Evolutionary conservation across 1,140 invertebrate species (phyloP), one percentile per base, ranked within the genome.

Genomic region (Panagrolaimus sp.): DNA sequence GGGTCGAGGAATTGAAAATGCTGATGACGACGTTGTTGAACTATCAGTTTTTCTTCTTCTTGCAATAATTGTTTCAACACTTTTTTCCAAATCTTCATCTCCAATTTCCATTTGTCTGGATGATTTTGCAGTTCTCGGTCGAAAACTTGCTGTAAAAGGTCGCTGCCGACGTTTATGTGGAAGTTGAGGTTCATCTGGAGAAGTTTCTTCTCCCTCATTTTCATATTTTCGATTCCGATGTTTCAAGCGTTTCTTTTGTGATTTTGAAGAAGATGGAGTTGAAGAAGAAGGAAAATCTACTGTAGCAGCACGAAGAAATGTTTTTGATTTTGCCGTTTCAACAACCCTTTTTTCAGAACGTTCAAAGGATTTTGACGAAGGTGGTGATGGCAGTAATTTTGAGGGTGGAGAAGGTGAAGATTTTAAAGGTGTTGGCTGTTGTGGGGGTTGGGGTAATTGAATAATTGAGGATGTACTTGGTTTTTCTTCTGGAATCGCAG

Each of bases 61-160:
- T 3, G 52, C 52, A 17, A 58, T 58, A 58, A 58, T 58, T 7
- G 52, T 58, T 58, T 58, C 52, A 14, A 58, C 52, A 21, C 21
- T 26, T 58, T 58, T 28, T 26, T 58, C 21, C 10, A 58, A n/a
- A 26, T 58, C 52, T 17, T 58, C 52, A 28, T 58, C 17, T 58
- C 28, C 52, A n/a, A 24, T 14, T 52, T 24, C 9, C n/a, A 12
- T 28, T 58, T 58, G 52, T 10, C 17, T 7, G 17, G 28, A 12
- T 12, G 21, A 21, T 28, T 58, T 28, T 21, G 52, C 52, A 21
- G 12, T 14, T 58, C 28, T 14, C 17, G 21, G 21, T n/a, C 52
- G 28, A 17, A 12, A 12, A 26, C 28, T 24, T 21, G 52, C 17
- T 21, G 52, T 17, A 28, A n/a, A 28, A 21, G 21, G 21, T 58